Conservation (phyloP, 2,113 vertebrate genomes). For the Gopherus flavomarginatus region DNA sequence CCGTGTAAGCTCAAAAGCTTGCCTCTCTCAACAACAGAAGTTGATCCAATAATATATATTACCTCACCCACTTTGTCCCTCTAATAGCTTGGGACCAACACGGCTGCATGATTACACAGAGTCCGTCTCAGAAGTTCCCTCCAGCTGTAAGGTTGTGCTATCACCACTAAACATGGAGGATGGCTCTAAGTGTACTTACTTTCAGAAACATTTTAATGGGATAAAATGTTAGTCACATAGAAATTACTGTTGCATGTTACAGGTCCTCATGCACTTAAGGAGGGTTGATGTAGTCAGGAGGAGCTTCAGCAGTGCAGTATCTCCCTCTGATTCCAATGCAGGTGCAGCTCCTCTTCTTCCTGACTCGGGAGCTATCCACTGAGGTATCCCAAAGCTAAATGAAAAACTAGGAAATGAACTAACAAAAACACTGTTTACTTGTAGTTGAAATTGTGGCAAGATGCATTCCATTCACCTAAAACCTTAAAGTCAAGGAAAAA, state of each 20-base stretch:
- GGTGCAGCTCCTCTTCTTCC: neutral
- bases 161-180: neutral
- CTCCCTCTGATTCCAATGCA: neutral
- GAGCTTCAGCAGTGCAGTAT: neutral
- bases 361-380: neutral
- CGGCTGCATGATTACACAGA: neutral
- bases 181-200: constrained; percentile 4
- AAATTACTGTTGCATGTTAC: neutral
- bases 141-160: neutral
- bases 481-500: neutral
- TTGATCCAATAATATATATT: too few relatives aligned
- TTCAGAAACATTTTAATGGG: neutral
- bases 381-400: neutral
- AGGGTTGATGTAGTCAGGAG: constrained; percentile 2
- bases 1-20: neutral
- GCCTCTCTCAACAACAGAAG: neutral
- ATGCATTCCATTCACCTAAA: neutral
- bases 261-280: neutral
- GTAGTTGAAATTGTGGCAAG: neutral
- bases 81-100: too few relatives aligned
- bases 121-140: neutral
- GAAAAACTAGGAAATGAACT: neutral
- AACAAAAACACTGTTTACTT: neutral
- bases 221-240: neutral
- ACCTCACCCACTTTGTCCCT: too few relatives aligned